phyloP scores from a whole-genome alignment of 2,797 vertebrate species.

The Anguilla marmorata region DNA sequence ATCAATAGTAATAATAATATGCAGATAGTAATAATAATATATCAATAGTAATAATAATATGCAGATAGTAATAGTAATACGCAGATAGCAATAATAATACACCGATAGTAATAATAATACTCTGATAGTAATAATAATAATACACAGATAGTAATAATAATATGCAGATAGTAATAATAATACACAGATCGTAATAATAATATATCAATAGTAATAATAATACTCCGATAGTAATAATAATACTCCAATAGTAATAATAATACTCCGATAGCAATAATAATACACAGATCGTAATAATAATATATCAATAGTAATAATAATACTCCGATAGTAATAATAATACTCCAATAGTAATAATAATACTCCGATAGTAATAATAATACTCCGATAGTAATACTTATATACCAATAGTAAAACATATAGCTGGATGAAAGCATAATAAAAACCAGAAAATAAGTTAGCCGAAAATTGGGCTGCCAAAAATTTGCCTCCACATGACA shows the following conservation, averaged over 20 bases:
- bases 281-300: neutral
- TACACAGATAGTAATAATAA: neutral
- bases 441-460: too few relatives aligned
- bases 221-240: neutral
- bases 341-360: neutral
- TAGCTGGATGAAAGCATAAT: too few relatives aligned
- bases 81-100: neutral
- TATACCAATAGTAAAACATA: too few relatives aligned
- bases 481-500: too few relatives aligned
- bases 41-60: too few relatives aligned
- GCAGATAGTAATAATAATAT: too few relatives aligned
- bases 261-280: neutral
- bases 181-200: neutral
- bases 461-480: too few relatives aligned
- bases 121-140: neutral
- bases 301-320: too few relatives aligned
- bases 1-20: too few relatives aligned
- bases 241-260: neutral
- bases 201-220: neutral
- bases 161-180: neutral
- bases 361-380: neutral
- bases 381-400: neutral
- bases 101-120: neutral
- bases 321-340: neutral
- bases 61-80: neutral